Base-by-base conservation (phyloP, 2,797 vertebrate species). In the Melanotaenia nigrans region DNA sequence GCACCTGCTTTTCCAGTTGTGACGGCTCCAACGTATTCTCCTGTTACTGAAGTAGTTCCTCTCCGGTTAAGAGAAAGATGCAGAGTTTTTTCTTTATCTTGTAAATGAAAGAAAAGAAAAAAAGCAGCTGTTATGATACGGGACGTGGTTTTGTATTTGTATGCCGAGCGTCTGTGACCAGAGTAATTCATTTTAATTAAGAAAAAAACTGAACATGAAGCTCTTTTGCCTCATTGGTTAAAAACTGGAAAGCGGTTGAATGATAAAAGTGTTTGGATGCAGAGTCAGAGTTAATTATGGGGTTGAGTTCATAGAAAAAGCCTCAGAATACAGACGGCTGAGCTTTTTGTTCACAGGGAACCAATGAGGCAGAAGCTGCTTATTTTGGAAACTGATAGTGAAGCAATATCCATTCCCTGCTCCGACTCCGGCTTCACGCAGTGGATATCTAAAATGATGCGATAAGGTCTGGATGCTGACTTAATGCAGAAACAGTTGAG, bases 161-260 rank as follows among this genome's bases (percentile, higher is more conserved):
- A 60, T 54, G 72, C 69, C 65, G 51, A 73, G 66, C 68, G 76
- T 62, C 81, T 64, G 77, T 67, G 56, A 73, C 72, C 76, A 53
- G 20, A 84, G 64, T 82, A 71, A 85, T 84, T 85, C 25, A 80
- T 88, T 87, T 86, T 75, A 85, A 67, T 77, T 71, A 66, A 63
- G 72, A 79, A 76, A 75, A 72, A 81, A 81, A 14, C 30, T 30
- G 30, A 78, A 74, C 18, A 49, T 53, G 72, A 65, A 68, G 73
- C 63, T 51, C 85, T 84, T 87, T 79, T 64, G 56, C 69, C 69
- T 84, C 78, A 73, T 65, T 85, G 73, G 59, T 55, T 73, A 57
- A 77, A 79, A 89, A 86, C 89, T 77, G 85, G 79, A 84, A 83
- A 73, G 57, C 64, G 28, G 80, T 59, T 33, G 11, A 75, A 47